Percentiles rank a stretch among this genome's conserved stretches.
phyloP scores from a whole-genome alignment of 64 coral and sea anemone genomes.

The Anthopleura sola region DNA sequence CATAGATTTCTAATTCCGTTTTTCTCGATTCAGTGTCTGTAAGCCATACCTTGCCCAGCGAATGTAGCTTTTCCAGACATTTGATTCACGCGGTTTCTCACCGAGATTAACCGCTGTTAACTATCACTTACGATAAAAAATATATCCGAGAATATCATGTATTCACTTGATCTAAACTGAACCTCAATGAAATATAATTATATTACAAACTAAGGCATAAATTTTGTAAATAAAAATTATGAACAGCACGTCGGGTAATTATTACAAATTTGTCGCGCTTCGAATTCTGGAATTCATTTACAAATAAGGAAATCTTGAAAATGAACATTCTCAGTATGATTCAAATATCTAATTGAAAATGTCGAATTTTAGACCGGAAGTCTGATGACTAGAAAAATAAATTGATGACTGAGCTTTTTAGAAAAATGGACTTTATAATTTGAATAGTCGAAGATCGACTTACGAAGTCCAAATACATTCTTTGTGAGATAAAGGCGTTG shows the following conservation, averaged over 20 bases:
- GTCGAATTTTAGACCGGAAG: conserved; percentile 7
- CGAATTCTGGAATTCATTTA: conserved; percentile 9
- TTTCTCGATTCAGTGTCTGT: neutral
- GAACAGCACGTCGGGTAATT: neutral
- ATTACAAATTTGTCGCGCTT: conserved; percentile 7
- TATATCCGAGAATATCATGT: neutral
- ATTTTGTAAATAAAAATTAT: conserved; percentile 15
- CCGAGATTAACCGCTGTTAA: neutral
- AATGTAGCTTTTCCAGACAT: neutral
- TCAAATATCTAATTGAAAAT: conserved; percentile 17
- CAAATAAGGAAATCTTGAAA: conserved; percentile 3
- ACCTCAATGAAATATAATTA: neutral
- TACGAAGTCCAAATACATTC: neutral
- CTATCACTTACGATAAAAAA: neutral
- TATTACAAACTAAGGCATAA: neutral
- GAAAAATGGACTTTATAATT: neutral
- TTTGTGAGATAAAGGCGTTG: neutral
- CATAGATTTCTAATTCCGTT: neutral
- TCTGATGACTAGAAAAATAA: conserved; percentile 16
- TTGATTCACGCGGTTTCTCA: conserved; percentile 6
- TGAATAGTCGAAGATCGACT: conserved; percentile 5
- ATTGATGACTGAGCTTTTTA: neutral
- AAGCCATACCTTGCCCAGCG: neutral
- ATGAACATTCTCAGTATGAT: neutral
- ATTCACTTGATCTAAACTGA: neutral